Conservation (phyloP, 2,797 vertebrate species). For the Fratercula arctica region DNA sequence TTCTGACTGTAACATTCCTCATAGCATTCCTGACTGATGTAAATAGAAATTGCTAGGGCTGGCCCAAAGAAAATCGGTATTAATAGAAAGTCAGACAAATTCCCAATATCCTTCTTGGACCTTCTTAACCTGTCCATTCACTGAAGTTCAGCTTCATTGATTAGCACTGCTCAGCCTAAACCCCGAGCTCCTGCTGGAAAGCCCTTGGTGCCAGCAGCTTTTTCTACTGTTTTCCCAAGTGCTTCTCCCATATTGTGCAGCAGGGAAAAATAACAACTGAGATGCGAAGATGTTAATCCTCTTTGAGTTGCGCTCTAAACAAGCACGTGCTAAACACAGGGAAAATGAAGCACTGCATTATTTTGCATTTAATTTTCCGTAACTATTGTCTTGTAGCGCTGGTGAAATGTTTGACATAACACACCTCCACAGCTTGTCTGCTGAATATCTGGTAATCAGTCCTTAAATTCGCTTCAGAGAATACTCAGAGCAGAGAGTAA, state of each 20-base stretch:
- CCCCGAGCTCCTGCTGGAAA: neutral
- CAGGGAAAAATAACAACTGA: neutral
- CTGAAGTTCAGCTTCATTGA: neutral
- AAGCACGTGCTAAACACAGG: neutral
- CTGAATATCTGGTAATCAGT: neutral
- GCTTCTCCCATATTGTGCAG: neutral
- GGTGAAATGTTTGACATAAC: neutral
- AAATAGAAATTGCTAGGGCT: neutral
- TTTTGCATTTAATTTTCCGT: conserved; percentile 14
- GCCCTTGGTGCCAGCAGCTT: neutral
- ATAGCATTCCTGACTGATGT: neutral
- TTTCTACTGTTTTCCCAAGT: neutral
- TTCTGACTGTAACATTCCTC: neutral
- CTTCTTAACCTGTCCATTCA: neutral
- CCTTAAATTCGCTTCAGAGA: neutral
- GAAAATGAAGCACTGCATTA: neutral
- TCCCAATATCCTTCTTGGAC: neutral
- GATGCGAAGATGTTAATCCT: neutral
- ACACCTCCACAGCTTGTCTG: neutral
- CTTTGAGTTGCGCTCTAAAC: neutral
- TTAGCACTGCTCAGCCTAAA: neutral
- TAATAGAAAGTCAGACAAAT: neutral
- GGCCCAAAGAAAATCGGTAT: neutral
- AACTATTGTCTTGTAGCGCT: neutral
- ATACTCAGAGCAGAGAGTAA: neutral